These are phyloP conservation scores for Leptopilina myrica DNA, from an alignment of 2,888 invertebrate genomes.

Conservation along the genomic window DNA sequence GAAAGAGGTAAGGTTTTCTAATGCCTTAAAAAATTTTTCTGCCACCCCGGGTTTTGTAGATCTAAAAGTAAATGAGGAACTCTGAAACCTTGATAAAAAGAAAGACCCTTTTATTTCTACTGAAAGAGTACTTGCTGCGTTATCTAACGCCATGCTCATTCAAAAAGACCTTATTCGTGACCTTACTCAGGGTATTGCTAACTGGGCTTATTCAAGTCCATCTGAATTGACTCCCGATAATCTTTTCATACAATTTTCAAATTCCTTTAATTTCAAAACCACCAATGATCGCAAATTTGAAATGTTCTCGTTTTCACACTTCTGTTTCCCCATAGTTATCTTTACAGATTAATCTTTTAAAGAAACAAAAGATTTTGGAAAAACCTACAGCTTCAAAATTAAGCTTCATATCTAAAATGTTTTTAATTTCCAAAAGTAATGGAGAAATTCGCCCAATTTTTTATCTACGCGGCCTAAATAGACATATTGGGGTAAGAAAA, in stretches of 20 bases:
- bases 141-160: not conserved
- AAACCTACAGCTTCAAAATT: too few relatives aligned
- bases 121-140: not conserved
- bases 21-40: not conserved
- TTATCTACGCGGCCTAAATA: too few relatives aligned
- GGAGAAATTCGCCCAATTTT: too few relatives aligned
- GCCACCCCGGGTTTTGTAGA: not conserved
- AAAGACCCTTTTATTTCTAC: not conserved
- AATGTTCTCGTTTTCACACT: conserved; percentile 38
- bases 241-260: not conserved
- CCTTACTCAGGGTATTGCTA: not conserved
- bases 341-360: too few relatives aligned
- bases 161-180: not conserved
- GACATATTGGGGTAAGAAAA: conserved; percentile 20
- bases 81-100: not conserved
- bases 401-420: too few relatives aligned
- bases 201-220: not conserved
- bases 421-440: too few relatives aligned
- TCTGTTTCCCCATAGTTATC: not conserved
- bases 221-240: not conserved
- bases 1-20: conserved; percentile 5
- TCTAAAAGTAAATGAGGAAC: not conserved
- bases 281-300: too few relatives aligned
- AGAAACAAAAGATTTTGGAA: too few relatives aligned
- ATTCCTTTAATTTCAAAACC: too few relatives aligned